Conservation (phyloP, 1,140 invertebrate genomes). For the Zophobas atratus region DNA sequence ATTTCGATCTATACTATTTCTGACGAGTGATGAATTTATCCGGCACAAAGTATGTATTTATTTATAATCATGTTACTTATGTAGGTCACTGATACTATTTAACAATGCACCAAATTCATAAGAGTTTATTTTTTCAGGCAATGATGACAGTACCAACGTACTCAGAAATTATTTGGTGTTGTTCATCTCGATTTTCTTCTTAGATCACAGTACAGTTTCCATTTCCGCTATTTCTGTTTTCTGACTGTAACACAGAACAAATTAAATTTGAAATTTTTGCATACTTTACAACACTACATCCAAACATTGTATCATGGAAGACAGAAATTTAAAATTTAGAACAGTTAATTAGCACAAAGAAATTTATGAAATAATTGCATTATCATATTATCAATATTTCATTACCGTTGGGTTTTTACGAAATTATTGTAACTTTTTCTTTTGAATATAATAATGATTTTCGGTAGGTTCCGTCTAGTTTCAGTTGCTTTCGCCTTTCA, state of each 20-base stretch:
- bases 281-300: not conserved
- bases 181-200: conserved; percentile 53
- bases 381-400: too few species aligned
- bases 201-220: conserved; percentile 89
- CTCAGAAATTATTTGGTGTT: conserved; percentile 58
- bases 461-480: too few species aligned
- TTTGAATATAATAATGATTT: too few species aligned
- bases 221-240: conserved; percentile 86
- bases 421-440: too few species aligned
- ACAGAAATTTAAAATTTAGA: too few species aligned
- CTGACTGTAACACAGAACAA: conserved; percentile 67
- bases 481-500: too few species aligned
- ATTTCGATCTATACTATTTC: conserved; percentile 32
- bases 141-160: conserved; percentile 33
- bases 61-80: conserved; percentile 11
- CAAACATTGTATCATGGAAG: too few species aligned
- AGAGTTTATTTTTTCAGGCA: conserved; percentile 57
- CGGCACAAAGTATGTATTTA: conserved; percentile 24
- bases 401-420: too few species aligned
- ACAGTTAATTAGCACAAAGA: too few species aligned
- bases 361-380: too few species aligned
- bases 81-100: conserved; percentile 54
- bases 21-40: conserved; percentile 37
- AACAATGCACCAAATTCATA: conserved; percentile 62
- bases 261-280: conserved; percentile 1